Percentiles rank a stretch among this genome's conserved stretches.
Conservation (phyloP, 35 echinoderm and acorn worm species). For the Acanthaster planci region DNA sequence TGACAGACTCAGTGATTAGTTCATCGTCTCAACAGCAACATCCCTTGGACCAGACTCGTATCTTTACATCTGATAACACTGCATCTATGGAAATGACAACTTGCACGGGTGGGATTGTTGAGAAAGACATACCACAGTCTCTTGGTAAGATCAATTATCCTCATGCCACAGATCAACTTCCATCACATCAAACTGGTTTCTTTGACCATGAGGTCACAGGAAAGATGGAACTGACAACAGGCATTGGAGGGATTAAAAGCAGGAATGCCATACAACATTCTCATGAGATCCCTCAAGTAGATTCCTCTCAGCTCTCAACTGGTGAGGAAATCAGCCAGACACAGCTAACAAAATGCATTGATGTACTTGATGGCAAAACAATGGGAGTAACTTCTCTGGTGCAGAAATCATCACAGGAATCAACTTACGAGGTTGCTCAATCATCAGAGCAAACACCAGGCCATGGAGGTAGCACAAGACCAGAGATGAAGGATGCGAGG, state of each 20-base stretch:
- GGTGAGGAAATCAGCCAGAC: not conserved
- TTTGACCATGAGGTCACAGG: constrained; percentile 2
- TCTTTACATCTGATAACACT: constrained; percentile 42
- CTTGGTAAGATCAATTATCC: not conserved
- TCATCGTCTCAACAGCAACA: not conserved
- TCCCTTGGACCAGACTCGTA: not conserved
- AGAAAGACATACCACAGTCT: not conserved
- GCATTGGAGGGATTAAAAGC: constrained; percentile 32
- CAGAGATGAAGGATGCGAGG: not conserved
- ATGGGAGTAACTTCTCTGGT: not conserved
- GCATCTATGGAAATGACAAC: constrained; percentile 45
- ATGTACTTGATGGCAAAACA: not conserved
- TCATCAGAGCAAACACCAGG: not conserved
- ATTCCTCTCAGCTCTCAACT: not conserved
- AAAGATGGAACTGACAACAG: constrained; percentile 29
- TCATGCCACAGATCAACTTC: not conserved
- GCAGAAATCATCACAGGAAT: too few species aligned
- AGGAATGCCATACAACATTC: not conserved
- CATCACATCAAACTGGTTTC: not conserved
- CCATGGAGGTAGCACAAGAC: not conserved
- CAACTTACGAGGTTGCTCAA: too few species aligned
- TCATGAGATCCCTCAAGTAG: not conserved
- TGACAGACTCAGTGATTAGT: not conserved
- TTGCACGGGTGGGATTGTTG: not conserved
- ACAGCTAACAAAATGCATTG: constrained; percentile 13